phyloP scores from a whole-genome alignment of 2,888 invertebrate species.

The Amphipoea lucens region DNA sequence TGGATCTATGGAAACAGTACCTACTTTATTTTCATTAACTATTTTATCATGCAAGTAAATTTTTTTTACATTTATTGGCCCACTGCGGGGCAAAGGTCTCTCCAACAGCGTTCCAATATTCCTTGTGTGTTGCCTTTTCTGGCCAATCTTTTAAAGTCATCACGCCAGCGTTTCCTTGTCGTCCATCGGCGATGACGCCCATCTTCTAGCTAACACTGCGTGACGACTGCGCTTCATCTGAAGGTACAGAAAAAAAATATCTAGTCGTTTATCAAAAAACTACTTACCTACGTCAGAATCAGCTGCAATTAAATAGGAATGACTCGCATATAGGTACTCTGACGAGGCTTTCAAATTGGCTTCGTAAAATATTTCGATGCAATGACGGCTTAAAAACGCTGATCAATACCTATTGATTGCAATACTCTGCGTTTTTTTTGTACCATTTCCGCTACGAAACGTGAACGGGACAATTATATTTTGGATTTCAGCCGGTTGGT shows the following conservation, averaged over 20 bases:
- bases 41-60: background rate
- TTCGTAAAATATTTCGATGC: conserved; percentile 11
- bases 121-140: background rate
- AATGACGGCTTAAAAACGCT: conserved; percentile 1
- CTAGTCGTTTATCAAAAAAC: background rate
- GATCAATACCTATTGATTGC: background rate
- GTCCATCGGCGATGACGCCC: background rate
- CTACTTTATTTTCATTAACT: background rate
- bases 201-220: background rate
- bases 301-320: background rate
- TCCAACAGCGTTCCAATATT: background rate
- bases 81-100: background rate
- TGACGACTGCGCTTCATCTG: background rate
- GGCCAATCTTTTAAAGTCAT: background rate
- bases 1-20: background rate
- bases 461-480: background rate
- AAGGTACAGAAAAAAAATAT: too few species aligned
- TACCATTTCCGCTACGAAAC: background rate
- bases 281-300: background rate
- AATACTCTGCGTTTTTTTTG: background rate
- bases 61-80: background rate
- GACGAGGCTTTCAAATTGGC: conserved; percentile 3
- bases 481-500: background rate
- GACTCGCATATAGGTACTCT: background rate
- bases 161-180: background rate